These are phyloP conservation scores for Atherinosoma microstoma DNA, from an alignment of 2,797 vertebrate species.

Conservation along the genomic window DNA sequence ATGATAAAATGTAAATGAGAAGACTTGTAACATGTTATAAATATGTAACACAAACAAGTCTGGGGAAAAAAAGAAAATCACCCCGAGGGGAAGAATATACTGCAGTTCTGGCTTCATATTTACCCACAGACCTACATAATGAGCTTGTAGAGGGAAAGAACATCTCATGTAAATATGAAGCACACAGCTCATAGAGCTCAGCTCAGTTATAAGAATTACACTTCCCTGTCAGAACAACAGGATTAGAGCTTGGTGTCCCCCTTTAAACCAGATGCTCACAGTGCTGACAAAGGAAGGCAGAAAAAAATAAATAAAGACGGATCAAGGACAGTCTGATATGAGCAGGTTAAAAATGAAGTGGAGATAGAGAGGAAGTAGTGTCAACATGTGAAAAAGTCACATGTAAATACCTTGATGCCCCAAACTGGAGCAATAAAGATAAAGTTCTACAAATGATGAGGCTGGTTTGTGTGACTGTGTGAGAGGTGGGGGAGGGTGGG, in stretches of 20 bases:
- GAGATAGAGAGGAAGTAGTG: conserved; percentile 28
- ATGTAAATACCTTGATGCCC: conserved; percentile 49
- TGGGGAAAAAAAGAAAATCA: not conserved
- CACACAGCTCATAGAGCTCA: conserved; percentile 64
- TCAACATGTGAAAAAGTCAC: conserved; percentile 3
- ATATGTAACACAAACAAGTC: not conserved
- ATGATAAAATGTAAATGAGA: conserved; percentile 5
- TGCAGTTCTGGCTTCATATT: conserved; percentile 5
- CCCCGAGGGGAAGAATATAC: not conserved
- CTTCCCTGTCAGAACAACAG: conserved; percentile 72
- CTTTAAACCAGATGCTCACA: conserved; percentile 63
- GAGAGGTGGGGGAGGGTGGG: conserved; percentile 56
- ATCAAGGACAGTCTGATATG: conserved; percentile 38
- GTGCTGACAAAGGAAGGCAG: conserved; percentile 42
- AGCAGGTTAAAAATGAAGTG: conserved; percentile 35
- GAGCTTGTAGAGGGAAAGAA: conserved; percentile 32
- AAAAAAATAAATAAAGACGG: conserved; percentile 19
- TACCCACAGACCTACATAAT: not conserved
- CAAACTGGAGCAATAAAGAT: conserved; percentile 47
- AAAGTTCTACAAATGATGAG: conserved; percentile 43
- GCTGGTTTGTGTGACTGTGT: conserved; percentile 48
- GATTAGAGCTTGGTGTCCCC: conserved; percentile 71
- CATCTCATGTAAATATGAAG: conserved; percentile 41
- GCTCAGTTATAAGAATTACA: conserved; percentile 73
- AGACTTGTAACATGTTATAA: not conserved